A percentile compares a stretch with the other conserved stretches of the same genome.
phyloP scores from a whole-genome alignment of 2,888 invertebrate genomes.

The Chloromyia formosa region DNA sequence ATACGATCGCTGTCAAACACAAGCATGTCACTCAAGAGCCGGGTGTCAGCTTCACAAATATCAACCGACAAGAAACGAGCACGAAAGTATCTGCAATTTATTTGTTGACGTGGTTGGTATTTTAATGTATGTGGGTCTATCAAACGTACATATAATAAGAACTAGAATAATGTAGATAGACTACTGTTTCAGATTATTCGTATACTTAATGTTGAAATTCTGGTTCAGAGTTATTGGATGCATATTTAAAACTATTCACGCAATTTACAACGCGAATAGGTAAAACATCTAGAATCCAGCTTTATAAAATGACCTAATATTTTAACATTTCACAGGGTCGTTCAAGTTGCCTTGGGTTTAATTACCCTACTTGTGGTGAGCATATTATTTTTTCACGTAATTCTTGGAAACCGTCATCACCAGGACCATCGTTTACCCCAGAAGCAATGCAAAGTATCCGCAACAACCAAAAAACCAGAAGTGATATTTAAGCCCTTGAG shows the following conservation, averaged over 20 bases:
- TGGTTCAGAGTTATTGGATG: not conserved
- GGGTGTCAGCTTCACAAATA: too few relatives aligned
- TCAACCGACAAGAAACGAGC: too few relatives aligned
- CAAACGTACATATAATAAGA: not conserved
- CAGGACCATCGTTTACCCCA: too few relatives aligned
- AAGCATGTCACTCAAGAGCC: too few relatives aligned
- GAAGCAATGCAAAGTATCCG: too few relatives aligned
- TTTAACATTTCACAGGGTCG: not conserved
- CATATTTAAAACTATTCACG: not conserved
- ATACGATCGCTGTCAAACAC: too few relatives aligned
- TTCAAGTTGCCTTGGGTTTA: conserved; percentile 5
- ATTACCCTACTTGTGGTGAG: not conserved
- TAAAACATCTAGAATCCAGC: too few relatives aligned
- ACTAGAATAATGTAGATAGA: not conserved
- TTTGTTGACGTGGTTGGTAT: not conserved
- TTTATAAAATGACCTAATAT: too few relatives aligned
- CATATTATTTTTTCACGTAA: not conserved
- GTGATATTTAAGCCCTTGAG: not conserved
- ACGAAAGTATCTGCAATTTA: too few relatives aligned
- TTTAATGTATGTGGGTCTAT: not conserved
- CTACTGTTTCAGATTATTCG: not conserved
- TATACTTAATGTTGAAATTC: not conserved
- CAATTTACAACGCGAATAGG: conserved; percentile 7
- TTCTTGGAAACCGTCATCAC: not conserved
- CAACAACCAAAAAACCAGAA: conserved; percentile 8